phyloP scores from a whole-genome alignment of 2,797 vertebrate genomes.

The Etheostoma nigrum region DNA sequence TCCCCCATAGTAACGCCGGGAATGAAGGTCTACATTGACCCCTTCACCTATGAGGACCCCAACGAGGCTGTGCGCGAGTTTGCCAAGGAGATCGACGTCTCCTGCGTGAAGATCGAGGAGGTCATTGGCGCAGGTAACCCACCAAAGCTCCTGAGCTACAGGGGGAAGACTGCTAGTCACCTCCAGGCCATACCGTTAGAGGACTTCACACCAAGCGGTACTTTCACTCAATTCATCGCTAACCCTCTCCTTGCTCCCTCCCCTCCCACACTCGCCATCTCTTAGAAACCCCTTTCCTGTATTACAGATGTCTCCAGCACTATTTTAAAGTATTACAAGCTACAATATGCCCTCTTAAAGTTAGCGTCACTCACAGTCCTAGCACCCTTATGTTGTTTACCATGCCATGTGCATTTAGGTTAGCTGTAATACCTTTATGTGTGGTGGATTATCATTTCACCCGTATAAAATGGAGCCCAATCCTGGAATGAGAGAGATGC shows the following conservation, averaged over 20 bases:
- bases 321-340: slow-evolving; percentile 49
- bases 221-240: slow-evolving; percentile 86
- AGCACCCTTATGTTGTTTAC: slow-evolving; percentile 45
- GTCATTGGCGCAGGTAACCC: slow-evolving; percentile 99
- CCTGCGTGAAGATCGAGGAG: slow-evolving; percentile 99
- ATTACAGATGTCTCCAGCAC: slow-evolving; percentile 56
- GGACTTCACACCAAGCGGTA: slow-evolving; percentile 89
- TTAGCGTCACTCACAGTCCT: slow-evolving; percentile 55
- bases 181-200: slow-evolving; percentile 89
- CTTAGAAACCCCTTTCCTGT: slow-evolving; percentile 61
- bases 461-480: slow-evolving; percentile 51
- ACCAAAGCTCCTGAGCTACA: slow-evolving; percentile 87
- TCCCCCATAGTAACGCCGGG: slow-evolving; percentile 94
- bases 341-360: slow-evolving; percentile 41
- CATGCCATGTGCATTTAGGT: slow-evolving; percentile 44
- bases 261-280: slow-evolving; percentile 66
- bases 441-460: slow-evolving; percentile 55
- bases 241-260: slow-evolving; percentile 69
- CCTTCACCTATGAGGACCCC: slow-evolving; percentile 98
- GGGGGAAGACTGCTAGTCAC: slow-evolving; percentile 89
- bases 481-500: slow-evolving; percentile 65
- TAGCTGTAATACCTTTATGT: slow-evolving; percentile 47
- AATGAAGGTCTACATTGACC: slow-evolving; percentile 98
- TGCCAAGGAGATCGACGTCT: slow-evolving; percentile 99
- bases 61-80: slow-evolving; percentile 98